Evolutionary conservation across 2,888 invertebrate species (phyloP), one percentile per base, ranked within the genome.

Genomic region (Drosophila ustulata): DNA sequence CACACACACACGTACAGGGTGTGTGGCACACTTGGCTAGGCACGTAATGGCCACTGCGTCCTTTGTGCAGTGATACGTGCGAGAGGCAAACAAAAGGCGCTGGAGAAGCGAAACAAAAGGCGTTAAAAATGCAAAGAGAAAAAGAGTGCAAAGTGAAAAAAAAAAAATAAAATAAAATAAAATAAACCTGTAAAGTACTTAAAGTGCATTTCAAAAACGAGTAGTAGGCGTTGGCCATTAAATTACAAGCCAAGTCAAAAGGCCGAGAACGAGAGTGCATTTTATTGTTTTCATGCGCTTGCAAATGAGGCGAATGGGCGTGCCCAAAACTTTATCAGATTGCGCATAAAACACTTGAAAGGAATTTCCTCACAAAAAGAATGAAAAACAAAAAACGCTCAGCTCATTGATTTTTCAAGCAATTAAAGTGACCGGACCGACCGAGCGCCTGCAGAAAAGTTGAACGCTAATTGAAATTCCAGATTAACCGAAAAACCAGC

Each of bases 1-100:
- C 63, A 58, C 47, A 46, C 34, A 55, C 30, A 7, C 30, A 30
- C 30, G 30, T 30, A n/a, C 9, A 30, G 32, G 25, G 34, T 34
- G 46, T 57, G 57, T 47, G 18, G 47, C 75, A 66, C 84, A 83
- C 75, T 82, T 79, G 76, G 81, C 82, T 88, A 69, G 76, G 82
- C 85, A 82, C 88, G 88, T 82, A 82, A 82, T 82, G 80, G 78
- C 75, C 81, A 64, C 67, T 85, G 76, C 68, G 74, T 56, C 84
- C 77, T 89, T 83, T 88, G 87, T 87, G 84, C 88, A 83, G 61
- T 83, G 88, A 83, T 83, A 83, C 88, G 86, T 86, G 83, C 71
- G 65, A 69, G 65, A 37, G 53, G 65, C 80, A 75, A 78, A 79
- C 75, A 85, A 78, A 78, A 69, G 71, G 66, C 65, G 25, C 61